Conservation (phyloP, 1,140 invertebrate species). For the Laupala kohalensis region DNA sequence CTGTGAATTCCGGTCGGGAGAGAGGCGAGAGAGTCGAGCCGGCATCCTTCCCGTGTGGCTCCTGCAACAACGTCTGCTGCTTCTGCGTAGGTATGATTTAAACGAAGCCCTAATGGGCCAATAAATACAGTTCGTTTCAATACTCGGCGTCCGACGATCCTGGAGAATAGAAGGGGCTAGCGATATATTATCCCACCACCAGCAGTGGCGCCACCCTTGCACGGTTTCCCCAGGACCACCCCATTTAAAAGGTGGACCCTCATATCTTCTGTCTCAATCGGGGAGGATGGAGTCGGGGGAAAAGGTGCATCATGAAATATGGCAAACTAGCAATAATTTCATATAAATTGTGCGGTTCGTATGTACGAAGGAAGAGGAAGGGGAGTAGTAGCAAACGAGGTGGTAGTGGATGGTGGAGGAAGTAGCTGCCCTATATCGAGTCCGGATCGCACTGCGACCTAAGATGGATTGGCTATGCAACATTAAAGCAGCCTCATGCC, state of each 20-base stretch:
- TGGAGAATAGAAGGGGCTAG: neutral
- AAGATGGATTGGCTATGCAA: neutral
- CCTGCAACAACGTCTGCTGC: too few species aligned
- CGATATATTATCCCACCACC: neutral
- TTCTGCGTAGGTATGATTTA: slow-evolving; percentile 15
- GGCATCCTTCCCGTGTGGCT: too few species aligned
- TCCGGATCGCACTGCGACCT: neutral
- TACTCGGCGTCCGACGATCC: slow-evolving; percentile 1
- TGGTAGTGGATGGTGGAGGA: neutral
- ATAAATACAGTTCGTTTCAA: slow-evolving; percentile 15
- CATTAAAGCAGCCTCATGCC: neutral
- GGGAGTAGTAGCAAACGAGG: neutral
- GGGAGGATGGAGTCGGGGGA: too few species aligned
- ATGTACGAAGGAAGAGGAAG: neutral
- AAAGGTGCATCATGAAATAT: neutral
- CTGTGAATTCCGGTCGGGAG: neutral
- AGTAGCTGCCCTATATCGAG: neutral
- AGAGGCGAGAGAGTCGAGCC: neutral
- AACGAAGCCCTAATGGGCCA: slow-evolving; percentile 14
- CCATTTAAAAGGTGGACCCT: neutral
- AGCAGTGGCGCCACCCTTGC: neutral
- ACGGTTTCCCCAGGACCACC: neutral
- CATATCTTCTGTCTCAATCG: neutral
- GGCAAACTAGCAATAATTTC: neutral
- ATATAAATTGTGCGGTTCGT: neutral